A percentile compares a stretch with the other conserved stretches of the same genome.
Conservation (phyloP, 2,797 vertebrate genomes). For the Amblyraja radiata region DNA sequence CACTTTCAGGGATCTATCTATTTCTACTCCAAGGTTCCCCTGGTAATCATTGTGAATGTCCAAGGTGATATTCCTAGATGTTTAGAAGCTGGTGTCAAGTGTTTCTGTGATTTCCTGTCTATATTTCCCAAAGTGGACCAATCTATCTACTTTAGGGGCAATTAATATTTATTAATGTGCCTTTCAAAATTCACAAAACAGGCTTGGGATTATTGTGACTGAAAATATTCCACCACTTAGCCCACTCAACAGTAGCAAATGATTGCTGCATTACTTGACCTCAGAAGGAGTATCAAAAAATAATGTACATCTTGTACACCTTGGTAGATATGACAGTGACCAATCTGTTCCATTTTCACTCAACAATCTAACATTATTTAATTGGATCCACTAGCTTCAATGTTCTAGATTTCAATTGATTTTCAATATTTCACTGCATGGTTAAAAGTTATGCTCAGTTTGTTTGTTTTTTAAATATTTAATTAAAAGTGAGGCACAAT, state of each 20-base stretch:
- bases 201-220: not conserved
- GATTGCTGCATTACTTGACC: not conserved
- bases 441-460: not conserved
- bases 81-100: no score
- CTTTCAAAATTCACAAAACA: not conserved
- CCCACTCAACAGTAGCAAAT: not conserved
- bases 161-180: no score
- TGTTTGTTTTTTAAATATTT: not conserved
- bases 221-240: not conserved
- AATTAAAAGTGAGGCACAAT: not conserved
- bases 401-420: not conserved
- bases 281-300: not conserved
- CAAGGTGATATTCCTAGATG: no score
- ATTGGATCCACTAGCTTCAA: constrained; percentile 23
- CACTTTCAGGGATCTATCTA: no score
- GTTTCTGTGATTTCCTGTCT: no score
- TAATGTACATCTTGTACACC: not conserved
- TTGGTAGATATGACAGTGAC: not conserved
- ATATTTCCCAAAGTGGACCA: no score
- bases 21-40: no score
- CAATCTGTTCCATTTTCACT: constrained; percentile 12
- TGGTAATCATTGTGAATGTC: no score
- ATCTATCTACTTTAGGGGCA: no score
- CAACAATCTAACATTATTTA: not conserved
- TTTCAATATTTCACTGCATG: not conserved